Evolutionary conservation across 2,797 vertebrate species (phyloP).

Genomic region (Florisuga fusca): DNA sequence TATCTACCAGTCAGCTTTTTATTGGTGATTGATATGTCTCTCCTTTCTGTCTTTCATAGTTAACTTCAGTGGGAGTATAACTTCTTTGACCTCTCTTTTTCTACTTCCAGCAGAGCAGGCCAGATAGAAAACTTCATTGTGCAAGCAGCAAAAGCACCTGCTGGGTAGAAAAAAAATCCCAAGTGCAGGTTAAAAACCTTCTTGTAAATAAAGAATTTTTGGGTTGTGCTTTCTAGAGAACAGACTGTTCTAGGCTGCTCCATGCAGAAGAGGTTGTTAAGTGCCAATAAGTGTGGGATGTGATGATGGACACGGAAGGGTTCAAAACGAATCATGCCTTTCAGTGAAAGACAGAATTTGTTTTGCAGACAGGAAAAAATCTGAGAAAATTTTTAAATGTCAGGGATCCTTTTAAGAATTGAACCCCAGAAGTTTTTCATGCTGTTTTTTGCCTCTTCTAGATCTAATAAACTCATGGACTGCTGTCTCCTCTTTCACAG

Average conservation of each 20-base stretch:
- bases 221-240: background rate
- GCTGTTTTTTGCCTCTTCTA: background rate
- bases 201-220: background rate
- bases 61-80: background rate
- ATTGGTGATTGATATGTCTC: background rate
- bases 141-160: background rate
- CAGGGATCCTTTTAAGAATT: background rate
- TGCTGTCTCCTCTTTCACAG: background rate
- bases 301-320: background rate
- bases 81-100: background rate
- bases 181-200: background rate
- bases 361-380: background rate
- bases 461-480: background rate
- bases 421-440: background rate
- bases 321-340: background rate
- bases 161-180: background rate
- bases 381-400: background rate
- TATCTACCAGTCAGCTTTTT: background rate
- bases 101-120: background rate
- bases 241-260: background rate
- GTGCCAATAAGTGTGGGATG: background rate
- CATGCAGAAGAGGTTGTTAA: background rate
- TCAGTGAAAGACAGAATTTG: background rate
- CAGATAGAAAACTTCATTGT: background rate
- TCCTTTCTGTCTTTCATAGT: background rate